phyloP scores from a whole-genome alignment of 2,888 invertebrate species.

The Nemotelus nigrinus region DNA sequence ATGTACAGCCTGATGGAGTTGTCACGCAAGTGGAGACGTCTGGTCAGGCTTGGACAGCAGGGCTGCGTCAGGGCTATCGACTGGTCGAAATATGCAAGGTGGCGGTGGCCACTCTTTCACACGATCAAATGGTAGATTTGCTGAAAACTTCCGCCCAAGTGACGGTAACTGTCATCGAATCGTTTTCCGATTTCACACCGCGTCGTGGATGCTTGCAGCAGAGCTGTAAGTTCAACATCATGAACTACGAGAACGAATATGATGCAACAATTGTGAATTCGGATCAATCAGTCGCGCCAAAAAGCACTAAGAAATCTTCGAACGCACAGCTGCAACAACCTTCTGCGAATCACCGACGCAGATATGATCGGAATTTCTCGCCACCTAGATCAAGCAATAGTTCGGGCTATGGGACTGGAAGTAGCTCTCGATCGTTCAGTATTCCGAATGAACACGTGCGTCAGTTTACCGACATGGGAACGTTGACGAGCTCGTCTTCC shows the following conservation, averaged over 20 bases:
- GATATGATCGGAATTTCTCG: conserved; percentile 78
- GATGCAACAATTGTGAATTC: conserved; percentile 61
- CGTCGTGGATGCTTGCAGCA: conserved; percentile 74
- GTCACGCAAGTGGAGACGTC: conserved; percentile 75
- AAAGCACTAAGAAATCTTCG: conserved; percentile 53
- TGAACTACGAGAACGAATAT: conserved; percentile 73
- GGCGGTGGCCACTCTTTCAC: conserved; percentile 86
- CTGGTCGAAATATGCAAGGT: conserved; percentile 92
- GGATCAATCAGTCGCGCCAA: conserved; percentile 51
- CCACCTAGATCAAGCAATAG: conserved; percentile 84
- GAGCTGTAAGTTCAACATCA: conserved; percentile 72
- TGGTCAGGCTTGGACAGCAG: conserved; percentile 73
- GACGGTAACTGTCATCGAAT: conserved; percentile 83
- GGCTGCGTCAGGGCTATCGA: conserved; percentile 88
- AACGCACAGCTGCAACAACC: conserved; percentile 65
- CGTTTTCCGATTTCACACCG: conserved; percentile 73
- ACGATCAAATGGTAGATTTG: conserved; percentile 93
- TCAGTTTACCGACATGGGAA: conserved; percentile 62
- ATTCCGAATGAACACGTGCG: conserved; percentile 55
- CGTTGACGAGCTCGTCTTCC: conserved; percentile 72
- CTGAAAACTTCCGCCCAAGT: conserved; percentile 89
- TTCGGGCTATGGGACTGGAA: conserved; percentile 85
- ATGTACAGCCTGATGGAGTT: conserved; percentile 92
- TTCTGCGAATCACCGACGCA: conserved; percentile 68
- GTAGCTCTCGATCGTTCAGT: conserved; percentile 65